Evolutionary conservation across 2,888 invertebrate species (phyloP).

Genomic region (Furcula furcula): DNA sequence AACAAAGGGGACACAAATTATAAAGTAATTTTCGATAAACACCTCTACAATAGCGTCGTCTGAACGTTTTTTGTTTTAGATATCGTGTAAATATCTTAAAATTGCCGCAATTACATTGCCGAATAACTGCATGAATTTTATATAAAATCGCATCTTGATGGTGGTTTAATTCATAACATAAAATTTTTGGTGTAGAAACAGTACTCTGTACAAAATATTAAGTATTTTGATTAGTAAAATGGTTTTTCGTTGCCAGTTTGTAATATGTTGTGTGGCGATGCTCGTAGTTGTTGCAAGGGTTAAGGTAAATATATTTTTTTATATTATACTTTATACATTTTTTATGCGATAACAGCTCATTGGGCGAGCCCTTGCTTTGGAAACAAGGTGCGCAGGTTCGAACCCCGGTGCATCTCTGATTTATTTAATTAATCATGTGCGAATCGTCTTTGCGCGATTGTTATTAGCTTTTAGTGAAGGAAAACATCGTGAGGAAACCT

Average conservation of each 20-base stretch:
- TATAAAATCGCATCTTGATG: slow-evolving; percentile 18
- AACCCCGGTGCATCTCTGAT: no score
- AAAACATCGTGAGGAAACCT: no score
- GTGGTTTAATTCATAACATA: slow-evolving; percentile 12
- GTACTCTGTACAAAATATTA: slow-evolving; percentile 1
- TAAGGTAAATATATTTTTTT: slow-evolving; percentile 9
- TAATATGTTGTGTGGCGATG: slow-evolving; percentile 4
- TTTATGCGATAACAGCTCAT: no score
- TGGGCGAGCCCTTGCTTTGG: no score
- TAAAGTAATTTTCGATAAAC: no score
- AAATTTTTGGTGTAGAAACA: slow-evolving; percentile 6
- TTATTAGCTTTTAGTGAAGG: no score
- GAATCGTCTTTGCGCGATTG: no score
- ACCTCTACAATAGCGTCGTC: no score
- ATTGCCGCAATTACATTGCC: slow-evolving; percentile 17
- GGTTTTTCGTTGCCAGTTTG: slow-evolving; percentile 13
- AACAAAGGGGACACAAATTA: no score
- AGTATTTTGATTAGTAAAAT: slow-evolving; percentile 1
- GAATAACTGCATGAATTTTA: slow-evolving; percentile 11
- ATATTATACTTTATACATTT: no score
- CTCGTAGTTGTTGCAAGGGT: slow-evolving; percentile 6
- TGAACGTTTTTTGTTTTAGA: neutral
- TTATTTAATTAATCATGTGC: no score
- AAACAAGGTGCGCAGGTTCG: no score
- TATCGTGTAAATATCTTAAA: slow-evolving; percentile 10